A percentile compares a stretch with the other conserved stretches of the same genome.
phyloP scores from a whole-genome alignment of 2,797 vertebrate genomes.

The Poeciliopsis paucimaculata region DNA sequence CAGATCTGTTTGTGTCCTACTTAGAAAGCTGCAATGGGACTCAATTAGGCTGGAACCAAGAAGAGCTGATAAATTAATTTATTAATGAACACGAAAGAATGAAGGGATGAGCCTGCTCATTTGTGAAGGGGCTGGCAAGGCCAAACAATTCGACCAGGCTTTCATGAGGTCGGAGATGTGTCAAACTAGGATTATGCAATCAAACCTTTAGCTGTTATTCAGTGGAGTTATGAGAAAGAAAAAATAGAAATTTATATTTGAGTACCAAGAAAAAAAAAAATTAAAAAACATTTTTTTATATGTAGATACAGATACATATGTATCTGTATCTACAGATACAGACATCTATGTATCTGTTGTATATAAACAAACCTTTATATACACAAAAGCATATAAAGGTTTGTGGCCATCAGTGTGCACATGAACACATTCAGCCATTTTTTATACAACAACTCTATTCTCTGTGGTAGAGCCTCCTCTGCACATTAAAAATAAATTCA shows the following conservation, averaged over 20 bases:
- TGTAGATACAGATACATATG: background rate
- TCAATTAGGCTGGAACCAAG: slow-evolving; percentile 84
- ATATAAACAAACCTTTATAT: background rate
- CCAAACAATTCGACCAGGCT: slow-evolving; percentile 60
- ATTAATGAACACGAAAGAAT: slow-evolving; percentile 83
- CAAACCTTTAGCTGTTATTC: slow-evolving; percentile 22
- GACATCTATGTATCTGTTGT: too few relatives aligned
- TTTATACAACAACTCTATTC: slow-evolving; percentile 59
- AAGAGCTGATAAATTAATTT: slow-evolving; percentile 81
- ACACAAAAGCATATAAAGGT: slow-evolving; percentile 22
- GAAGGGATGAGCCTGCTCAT: slow-evolving; percentile 73
- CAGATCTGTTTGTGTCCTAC: slow-evolving; percentile 80
- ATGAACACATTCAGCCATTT: slow-evolving; percentile 30
- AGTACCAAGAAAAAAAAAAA: background rate
- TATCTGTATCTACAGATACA: too few relatives aligned
- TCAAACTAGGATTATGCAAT: slow-evolving; percentile 46
- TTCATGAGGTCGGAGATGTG: slow-evolving; percentile 50
- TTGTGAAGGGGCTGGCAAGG: slow-evolving; percentile 65
- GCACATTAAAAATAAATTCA: slow-evolving; percentile 85
- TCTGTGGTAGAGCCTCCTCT: slow-evolving; percentile 74
- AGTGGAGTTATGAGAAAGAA: slow-evolving; percentile 1
- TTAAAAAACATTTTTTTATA: background rate
- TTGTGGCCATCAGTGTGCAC: slow-evolving; percentile 27
- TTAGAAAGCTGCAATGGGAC: slow-evolving; percentile 81
- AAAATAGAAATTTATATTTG: slow-evolving; percentile 9